These are phyloP conservation scores for Pachyramphus minor DNA, from an alignment of 2,113 vertebrate genomes.

Conservation along the genomic window DNA sequence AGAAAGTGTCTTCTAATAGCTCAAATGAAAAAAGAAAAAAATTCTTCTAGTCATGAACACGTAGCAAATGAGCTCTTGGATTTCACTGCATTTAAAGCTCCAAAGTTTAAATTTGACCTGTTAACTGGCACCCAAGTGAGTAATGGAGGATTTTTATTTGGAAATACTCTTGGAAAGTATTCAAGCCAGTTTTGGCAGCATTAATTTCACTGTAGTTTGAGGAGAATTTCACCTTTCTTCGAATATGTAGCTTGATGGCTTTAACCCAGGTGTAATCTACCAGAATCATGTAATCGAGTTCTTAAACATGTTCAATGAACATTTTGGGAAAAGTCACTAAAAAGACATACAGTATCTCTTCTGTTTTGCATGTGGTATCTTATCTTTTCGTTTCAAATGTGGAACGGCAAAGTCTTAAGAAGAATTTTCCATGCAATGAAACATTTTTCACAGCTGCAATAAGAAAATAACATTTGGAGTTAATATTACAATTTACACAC, in stretches of 20 bases:
- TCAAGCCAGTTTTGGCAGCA: conserved; percentile 55
- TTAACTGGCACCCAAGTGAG: conserved; percentile 61
- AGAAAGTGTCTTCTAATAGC: not conserved
- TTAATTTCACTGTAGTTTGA: conserved; percentile 58
- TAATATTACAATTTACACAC: not conserved
- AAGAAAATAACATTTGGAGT: not conserved
- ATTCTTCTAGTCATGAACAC: not conserved
- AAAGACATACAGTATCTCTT: not conserved
- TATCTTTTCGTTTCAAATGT: not conserved
- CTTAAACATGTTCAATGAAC: not conserved
- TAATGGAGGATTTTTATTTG: conserved; percentile 67
- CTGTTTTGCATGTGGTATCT: not conserved
- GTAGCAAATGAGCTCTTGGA: conserved; percentile 57
- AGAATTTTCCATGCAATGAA: not conserved
- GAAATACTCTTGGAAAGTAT: conserved; percentile 66
- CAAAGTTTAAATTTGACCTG: conserved; percentile 55
- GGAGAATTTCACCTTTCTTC: conserved; percentile 67
- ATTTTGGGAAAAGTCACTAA: conserved; percentile 1
- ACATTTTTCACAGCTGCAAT: not conserved
- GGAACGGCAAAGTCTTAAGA: not conserved
- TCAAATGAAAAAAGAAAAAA: not conserved
- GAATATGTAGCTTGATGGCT: conserved; percentile 50
- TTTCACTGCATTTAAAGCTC: conserved; percentile 39
- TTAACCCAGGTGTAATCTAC: conserved; percentile 48
- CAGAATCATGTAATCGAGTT: conserved; percentile 10